phyloP scores from a whole-genome alignment of 1,140 invertebrate species.

The Cyclina sinensis region DNA sequence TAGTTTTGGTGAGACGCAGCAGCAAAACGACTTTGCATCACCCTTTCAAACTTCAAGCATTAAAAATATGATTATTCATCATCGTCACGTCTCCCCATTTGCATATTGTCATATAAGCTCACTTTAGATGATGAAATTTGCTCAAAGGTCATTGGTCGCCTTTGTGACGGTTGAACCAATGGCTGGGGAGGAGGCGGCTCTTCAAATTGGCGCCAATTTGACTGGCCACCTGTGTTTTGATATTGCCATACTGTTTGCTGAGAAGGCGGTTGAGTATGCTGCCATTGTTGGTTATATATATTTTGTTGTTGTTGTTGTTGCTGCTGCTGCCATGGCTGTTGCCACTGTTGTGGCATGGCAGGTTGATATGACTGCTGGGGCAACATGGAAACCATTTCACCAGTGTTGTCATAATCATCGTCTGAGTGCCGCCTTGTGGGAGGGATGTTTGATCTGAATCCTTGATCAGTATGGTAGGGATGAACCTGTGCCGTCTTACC shows the following conservation, averaged over 20 bases:
- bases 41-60: not conserved
- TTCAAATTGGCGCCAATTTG: conserved; percentile 66
- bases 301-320: conserved; percentile 66
- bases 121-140: conserved; percentile 83
- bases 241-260: conserved; percentile 63
- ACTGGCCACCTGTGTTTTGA: conserved; percentile 27
- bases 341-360: conserved; percentile 33
- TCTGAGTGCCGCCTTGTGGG: conserved; percentile 64
- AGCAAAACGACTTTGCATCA: not conserved
- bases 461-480: conserved; percentile 46
- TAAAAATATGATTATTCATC: conserved; percentile 11
- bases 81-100: conserved; percentile 47
- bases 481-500: conserved; percentile 50
- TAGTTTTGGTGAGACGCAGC: not conserved
- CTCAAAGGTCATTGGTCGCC: conserved; percentile 84
- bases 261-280: conserved; percentile 54
- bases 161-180: conserved; percentile 80
- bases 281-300: conserved; percentile 38
- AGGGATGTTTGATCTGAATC: conserved; percentile 30
- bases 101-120: conserved; percentile 84
- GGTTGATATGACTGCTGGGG: conserved; percentile 59
- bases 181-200: conserved; percentile 78
- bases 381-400: conserved; percentile 77
- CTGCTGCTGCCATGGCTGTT: conserved; percentile 65
- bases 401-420: conserved; percentile 82